These are phyloP conservation scores for Pristiophorus japonicus DNA, from an alignment of 2,113 vertebrate species.

Conservation along the genomic window DNA sequence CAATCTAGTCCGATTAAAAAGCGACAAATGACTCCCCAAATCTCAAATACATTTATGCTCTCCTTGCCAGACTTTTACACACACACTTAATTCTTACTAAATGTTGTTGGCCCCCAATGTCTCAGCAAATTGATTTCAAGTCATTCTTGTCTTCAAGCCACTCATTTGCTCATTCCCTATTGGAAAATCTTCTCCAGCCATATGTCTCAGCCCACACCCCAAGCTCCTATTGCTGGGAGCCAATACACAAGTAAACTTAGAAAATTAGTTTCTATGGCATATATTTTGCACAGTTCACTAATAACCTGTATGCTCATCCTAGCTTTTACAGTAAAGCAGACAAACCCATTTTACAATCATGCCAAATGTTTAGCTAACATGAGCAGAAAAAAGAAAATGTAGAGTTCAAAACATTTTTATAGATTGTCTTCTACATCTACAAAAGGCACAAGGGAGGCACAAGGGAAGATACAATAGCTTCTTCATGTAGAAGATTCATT, in stretches of 20 bases:
- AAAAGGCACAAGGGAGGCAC: not conserved
- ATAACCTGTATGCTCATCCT: too few species aligned
- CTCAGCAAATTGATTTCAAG: not conserved
- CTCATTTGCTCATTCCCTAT: not conserved
- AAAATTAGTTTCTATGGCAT: not conserved
- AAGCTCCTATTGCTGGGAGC: not conserved
- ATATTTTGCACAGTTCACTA: not conserved
- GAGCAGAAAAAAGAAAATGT: not conserved
- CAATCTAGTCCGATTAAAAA: not conserved
- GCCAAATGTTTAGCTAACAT: not conserved
- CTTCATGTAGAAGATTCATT: not conserved
- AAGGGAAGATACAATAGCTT: not conserved
- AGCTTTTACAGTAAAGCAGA: too few species aligned
- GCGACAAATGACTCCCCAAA: not conserved
- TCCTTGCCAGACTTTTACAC: not conserved
- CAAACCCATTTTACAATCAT: not conserved
- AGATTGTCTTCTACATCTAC: not conserved
- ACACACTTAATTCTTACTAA: not conserved
- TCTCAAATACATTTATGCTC: not conserved
- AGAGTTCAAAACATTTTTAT: not conserved
- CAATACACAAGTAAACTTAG: not conserved
- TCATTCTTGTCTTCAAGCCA: not conserved
- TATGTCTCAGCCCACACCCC: not conserved
- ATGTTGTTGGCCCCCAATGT: not conserved
- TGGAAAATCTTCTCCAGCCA: not conserved